A percentile compares a stretch with the other conserved stretches of the same genome.
These are phyloP conservation scores for Knipowitschia caucasica DNA, from an alignment of 2,797 vertebrate genomes.

Conservation along the genomic window DNA sequence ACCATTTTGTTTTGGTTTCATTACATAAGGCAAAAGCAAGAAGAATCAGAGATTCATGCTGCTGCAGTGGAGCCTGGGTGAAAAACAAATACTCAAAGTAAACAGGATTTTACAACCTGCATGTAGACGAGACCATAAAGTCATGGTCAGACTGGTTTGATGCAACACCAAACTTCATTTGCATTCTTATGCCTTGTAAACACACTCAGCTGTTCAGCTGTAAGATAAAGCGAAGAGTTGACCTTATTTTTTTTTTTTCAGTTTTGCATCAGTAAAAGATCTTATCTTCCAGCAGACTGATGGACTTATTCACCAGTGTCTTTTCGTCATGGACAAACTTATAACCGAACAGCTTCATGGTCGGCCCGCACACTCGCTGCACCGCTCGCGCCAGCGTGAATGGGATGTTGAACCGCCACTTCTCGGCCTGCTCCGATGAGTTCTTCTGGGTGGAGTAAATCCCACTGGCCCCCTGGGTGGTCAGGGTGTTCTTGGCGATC, in stretches of 20 bases:
- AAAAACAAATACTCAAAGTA: too few relatives aligned
- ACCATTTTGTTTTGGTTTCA: too few relatives aligned
- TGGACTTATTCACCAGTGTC: slow-evolving; percentile 82
- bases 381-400: slow-evolving; percentile 92
- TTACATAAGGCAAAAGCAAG: too few relatives aligned
- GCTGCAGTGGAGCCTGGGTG: too few relatives aligned
- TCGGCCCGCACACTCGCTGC: slow-evolving; percentile 85
- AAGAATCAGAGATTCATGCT: too few relatives aligned
- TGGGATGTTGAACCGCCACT: slow-evolving; percentile 92
- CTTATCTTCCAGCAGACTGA: slow-evolving; percentile 90
- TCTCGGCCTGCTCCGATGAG: slow-evolving; percentile 94
- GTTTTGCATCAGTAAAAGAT: slow-evolving; percentile 45
- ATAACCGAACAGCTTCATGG: slow-evolving; percentile 93
- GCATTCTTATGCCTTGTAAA: too few relatives aligned
- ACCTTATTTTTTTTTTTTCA: neutral
- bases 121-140: too few relatives aligned
- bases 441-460: slow-evolving; percentile 95
- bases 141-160: too few relatives aligned
- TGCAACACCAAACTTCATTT: too few relatives aligned
- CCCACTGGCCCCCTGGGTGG: slow-evolving; percentile 73
- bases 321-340: slow-evolving; percentile 79
- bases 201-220: too few relatives aligned
- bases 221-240: neutral
- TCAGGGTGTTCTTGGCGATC: slow-evolving; percentile 90
- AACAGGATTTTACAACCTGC: too few relatives aligned